Base-by-base conservation (phyloP, 2,888 invertebrate genomes). In the Aplocera efformata region DNA sequence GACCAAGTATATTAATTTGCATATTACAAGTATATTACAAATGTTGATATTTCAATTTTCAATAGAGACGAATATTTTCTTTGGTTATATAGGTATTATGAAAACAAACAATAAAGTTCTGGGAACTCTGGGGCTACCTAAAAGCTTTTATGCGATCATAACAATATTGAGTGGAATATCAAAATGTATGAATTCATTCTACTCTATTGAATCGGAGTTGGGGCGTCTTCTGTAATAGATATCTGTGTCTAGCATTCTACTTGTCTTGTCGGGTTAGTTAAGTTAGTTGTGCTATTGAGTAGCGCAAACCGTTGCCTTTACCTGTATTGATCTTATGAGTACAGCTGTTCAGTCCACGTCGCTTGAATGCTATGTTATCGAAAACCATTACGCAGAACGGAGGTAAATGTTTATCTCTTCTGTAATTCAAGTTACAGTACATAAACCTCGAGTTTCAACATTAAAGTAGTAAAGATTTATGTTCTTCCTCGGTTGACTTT, bases 1-100 rank as follows among this genome's bases (percentile, higher is more conserved):
- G 37, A 35, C 42, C 47, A 43, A 50, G 54, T 56, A 58, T 58
- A 62, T 62, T 54, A 48, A 50, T 63, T 53, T 58, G 51, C 60
- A 61, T n/a, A n/a, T n/a, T n/a, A n/a, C n/a, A n/a, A n/a, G n/a
- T n/a, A n/a, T n/a, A n/a, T 64, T 59, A 58, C 42, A 53, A 60
- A 55, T 48, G 34, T 51, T 54, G 52, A 38, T 26, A 46, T 40
- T 56, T 53, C 47, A 34, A 43, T 53, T 45, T 42, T 35, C 23
- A 35, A 44, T 40, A 24, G 11, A 9, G 17, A 31, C 28, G 30
- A 21, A 21, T 31, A 38, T 10, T 30, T 45, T 20, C 13, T 26
- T 29, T 20, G 38, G 13, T 11, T 23, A 21, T 25, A 13, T 21
- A 21, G 13, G 7, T 34, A 21, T 25, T 32, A 27, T 40, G 29